These are phyloP conservation scores for Nasonia giraulti DNA, from an alignment of 1,140 invertebrate genomes.

Conservation along the genomic window DNA sequence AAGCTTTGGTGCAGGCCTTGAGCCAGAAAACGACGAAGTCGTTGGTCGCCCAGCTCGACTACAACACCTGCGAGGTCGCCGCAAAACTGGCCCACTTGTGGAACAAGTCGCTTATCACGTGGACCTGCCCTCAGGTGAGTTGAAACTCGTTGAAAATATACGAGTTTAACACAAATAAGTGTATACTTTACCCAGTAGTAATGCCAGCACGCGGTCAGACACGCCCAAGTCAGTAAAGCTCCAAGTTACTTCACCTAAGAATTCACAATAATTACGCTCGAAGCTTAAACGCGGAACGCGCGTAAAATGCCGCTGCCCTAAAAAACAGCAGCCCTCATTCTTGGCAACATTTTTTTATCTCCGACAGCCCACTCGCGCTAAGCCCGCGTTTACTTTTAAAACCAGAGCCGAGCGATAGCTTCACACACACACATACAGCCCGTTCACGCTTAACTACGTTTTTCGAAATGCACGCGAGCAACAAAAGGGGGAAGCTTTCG, in stretches of 20 bases:
- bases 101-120: slow-evolving; percentile 73
- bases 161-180: too few species aligned
- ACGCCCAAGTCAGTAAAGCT: background rate
- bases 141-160: too few species aligned
- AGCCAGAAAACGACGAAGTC: slow-evolving; percentile 69
- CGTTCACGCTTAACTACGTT: background rate
- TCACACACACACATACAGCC: background rate
- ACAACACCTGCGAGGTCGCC: slow-evolving; percentile 71
- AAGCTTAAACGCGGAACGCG: background rate
- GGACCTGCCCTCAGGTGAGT: slow-evolving; percentile 73
- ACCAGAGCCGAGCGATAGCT: background rate
- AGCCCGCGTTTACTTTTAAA: background rate
- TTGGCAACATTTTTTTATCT: background rate
- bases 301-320: background rate
- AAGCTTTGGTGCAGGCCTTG: slow-evolving; percentile 69
- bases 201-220: background rate
- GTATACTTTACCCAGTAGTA: background rate
- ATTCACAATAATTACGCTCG: background rate
- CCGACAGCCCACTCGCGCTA: background rate
- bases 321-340: background rate
- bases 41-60: slow-evolving; percentile 72
- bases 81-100: slow-evolving; percentile 71
- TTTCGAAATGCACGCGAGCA: background rate
- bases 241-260: background rate
- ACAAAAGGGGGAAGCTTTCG: background rate